Percentiles rank a stretch among this genome's conserved stretches.
These are phyloP conservation scores for Bombus ignitus DNA, from an alignment of 1,140 invertebrate species.

Conservation along the genomic window DNA sequence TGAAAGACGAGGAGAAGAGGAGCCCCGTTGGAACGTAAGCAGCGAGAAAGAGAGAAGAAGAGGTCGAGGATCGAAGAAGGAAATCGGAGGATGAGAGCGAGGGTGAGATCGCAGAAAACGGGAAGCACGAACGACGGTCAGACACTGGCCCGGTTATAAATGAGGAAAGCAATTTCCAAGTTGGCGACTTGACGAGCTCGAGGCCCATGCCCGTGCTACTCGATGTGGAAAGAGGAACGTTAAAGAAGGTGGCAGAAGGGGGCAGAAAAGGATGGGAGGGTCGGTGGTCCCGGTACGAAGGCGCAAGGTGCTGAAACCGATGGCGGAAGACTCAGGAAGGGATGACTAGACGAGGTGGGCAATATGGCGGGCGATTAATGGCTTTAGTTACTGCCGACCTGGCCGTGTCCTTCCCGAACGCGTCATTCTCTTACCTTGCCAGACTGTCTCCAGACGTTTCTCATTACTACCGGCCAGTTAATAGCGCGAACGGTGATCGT, in stretches of 20 bases:
- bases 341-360: conserved; percentile 67
- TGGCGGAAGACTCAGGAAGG: conserved; percentile 53
- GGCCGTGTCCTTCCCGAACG: conserved; percentile 60
- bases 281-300: conserved; percentile 43
- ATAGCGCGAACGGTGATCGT: conserved; percentile 58
- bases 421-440: conserved; percentile 57
- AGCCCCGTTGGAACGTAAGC: neutral
- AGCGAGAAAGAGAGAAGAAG: neutral
- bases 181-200: conserved; percentile 72
- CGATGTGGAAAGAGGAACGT: conserved; percentile 59
- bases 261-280: neutral
- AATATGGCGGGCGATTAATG: conserved; percentile 77
- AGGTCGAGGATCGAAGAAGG: conserved; percentile 30
- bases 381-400: conserved; percentile 70
- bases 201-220: conserved; percentile 60
- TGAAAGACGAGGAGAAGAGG: neutral
- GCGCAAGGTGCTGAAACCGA: conserved; percentile 51
- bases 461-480: conserved; percentile 64
- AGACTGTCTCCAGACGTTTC: conserved; percentile 68
- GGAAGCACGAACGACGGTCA: conserved; percentile 59
- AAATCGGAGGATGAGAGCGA: conserved; percentile 22
- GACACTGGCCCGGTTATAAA: conserved; percentile 73
- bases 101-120: conserved; percentile 62
- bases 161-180: conserved; percentile 77
- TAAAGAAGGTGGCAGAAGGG: conserved; percentile 41